Base-by-base conservation (phyloP, 2,113 vertebrate genomes). In the Sterrhoptilus dennistouni region DNA sequence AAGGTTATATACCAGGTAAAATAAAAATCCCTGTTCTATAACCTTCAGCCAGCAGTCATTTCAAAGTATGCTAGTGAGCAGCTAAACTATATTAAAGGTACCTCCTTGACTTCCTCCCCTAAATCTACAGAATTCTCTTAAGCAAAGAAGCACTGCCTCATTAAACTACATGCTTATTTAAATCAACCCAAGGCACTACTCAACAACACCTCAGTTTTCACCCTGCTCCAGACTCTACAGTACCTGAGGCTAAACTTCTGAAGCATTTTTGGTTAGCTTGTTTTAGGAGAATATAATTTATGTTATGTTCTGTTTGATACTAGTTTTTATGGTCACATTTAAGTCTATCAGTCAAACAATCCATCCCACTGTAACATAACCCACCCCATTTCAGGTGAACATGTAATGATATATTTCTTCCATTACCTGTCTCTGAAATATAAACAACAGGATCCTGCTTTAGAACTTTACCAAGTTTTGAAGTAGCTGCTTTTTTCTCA, bases 371-470 rank as follows among this genome's bases (percentile, higher is more conserved):
- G 12, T 25, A 71, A 71, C 28, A 64, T 15, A 83, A 54, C 19
- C 84, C 47, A 40, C 12, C 33, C 59, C 42, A 49, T 4, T 47
- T 66, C 2, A 87, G 25, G 7, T 79, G 61, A 83, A 88, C 36
- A 56, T 6, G 23, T 1, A 42, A 54, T 18, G 6, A 85, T 14
- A 1, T 8, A 45, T 79, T 91, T 60, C 29, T 79, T 80, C 29
- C 74, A 97, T 98, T 97, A 99, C 99, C 99, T 98, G 99, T 98
- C 96, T 99, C 99, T 96, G 99, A 99, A 97, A 99, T 97, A 59
- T 98, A 99, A n/a, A 98, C 98, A 94, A 99, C 98, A 49, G 99
- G 98, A 93, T 99, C 98, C 84, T 97, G 98, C 92, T 98, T 99
- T 22, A 86, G 78, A 87, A 96, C 95, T 61, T 98, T 97, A 28